Percentiles rank a stretch among this genome's conserved stretches.
phyloP scores from a whole-genome alignment of 2,797 vertebrate species.

The Pelobates cultripes region DNA sequence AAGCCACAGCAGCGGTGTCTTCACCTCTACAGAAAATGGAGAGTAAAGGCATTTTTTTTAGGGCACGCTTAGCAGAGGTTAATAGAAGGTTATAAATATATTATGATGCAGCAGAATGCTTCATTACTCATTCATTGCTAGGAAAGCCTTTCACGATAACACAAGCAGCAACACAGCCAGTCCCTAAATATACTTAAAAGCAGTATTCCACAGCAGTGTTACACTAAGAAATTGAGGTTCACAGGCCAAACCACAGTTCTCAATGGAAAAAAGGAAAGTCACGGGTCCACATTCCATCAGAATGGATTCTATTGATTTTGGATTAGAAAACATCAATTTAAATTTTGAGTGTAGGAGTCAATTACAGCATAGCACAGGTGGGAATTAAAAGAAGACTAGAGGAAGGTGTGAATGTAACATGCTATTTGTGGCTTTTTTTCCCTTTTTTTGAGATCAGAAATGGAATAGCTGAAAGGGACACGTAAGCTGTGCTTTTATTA shows the following conservation, averaged over 20 bases:
- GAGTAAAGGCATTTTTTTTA: not conserved
- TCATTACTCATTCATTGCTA: constrained; percentile 56
- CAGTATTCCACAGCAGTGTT: constrained; percentile 25
- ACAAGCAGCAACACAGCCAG: constrained; percentile 22
- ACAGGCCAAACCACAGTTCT: not conserved
- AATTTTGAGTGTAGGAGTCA: not conserved
- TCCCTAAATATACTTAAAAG: constrained; percentile 13
- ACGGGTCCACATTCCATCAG: not conserved
- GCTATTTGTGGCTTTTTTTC: constrained; percentile 8
- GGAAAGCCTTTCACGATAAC: constrained; percentile 39
- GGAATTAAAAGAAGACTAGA: not conserved
- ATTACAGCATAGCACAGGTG: not conserved
- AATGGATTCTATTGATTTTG: too few relatives aligned
- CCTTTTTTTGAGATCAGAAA: constrained; percentile 1
- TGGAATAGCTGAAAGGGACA: constrained; percentile 10
- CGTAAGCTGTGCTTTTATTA: constrained; percentile 28
- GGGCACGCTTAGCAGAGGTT: constrained; percentile 24
- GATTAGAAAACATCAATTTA: not conserved
- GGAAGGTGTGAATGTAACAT: not conserved
- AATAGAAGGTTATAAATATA: constrained; percentile 54
- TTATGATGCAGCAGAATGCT: constrained; percentile 47
- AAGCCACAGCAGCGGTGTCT: too few relatives aligned
- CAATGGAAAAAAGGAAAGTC: not conserved
- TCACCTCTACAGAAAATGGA: too few relatives aligned
- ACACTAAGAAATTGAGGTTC: constrained; percentile 2